These are phyloP conservation scores for Drosophila fulvimacula DNA, from an alignment of 2,888 invertebrate species.

Conservation along the genomic window DNA sequence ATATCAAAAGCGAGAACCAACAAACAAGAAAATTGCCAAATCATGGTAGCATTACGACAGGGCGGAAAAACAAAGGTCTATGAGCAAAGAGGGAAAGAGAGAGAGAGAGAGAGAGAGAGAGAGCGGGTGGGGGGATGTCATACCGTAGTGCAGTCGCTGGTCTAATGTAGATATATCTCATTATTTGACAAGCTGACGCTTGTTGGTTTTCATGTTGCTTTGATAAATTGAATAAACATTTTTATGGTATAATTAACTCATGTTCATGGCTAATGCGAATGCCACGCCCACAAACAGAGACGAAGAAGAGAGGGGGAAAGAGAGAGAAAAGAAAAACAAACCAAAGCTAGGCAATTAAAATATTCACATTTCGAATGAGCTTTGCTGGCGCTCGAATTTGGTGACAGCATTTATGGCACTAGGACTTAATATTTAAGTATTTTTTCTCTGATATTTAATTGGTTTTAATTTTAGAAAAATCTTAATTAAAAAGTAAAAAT, in stretches of 20 bases:
- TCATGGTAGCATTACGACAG: constrained; percentile 37
- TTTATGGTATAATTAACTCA: constrained; percentile 67
- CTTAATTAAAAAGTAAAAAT: not conserved
- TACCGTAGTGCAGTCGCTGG: constrained; percentile 21
- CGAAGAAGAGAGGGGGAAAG: not conserved
- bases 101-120: not conserved
- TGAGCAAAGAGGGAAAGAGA: not conserved
- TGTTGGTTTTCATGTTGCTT: constrained; percentile 58
- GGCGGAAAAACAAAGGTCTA: not conserved
- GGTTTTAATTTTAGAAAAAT: too few relatives aligned
- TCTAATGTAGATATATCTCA: constrained; percentile 49
- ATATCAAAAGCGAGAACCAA: constrained; percentile 30
- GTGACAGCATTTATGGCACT: not conserved
- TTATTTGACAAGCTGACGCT: constrained; percentile 66
- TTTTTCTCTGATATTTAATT: not conserved
- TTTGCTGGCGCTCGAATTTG: constrained; percentile 19
- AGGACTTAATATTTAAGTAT: not conserved
- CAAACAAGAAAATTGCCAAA: constrained; percentile 53
- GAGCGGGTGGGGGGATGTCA: not conserved
- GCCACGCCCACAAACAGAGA: constrained; percentile 41
- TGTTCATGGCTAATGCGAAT: constrained; percentile 66
- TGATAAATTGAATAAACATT: constrained; percentile 69
- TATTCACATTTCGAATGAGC: constrained; percentile 18
- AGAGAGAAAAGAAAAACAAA: not conserved
- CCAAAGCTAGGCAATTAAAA: constrained; percentile 40